A percentile compares a stretch with the other conserved stretches of the same genome.
phyloP scores from a whole-genome alignment of 2,888 invertebrate species.

The Lepidonotus clava region DNA sequence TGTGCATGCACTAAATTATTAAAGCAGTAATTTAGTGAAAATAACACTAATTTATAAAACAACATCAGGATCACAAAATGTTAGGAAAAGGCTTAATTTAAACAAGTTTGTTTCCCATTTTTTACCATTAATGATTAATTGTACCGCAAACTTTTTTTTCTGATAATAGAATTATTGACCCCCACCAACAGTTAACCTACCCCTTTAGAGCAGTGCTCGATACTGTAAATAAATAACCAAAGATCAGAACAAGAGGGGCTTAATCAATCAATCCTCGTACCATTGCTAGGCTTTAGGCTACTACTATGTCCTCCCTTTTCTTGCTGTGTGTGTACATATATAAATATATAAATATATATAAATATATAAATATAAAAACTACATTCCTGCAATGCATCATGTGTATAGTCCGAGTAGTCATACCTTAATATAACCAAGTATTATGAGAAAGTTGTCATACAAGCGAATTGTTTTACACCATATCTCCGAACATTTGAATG shows the following conservation, averaged over 20 bases:
- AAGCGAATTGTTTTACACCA: conserved; percentile 44
- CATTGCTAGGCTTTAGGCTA: conserved; percentile 50
- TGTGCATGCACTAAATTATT: too few species aligned
- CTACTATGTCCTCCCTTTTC: conserved; percentile 50
- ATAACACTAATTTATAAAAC: too few species aligned
- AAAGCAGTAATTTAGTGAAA: too few species aligned
- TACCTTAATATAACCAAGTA: conserved; percentile 48
- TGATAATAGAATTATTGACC: not conserved
- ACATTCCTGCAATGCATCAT: conserved; percentile 50
- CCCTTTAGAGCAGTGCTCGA: not conserved
- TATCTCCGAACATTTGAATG: conserved; percentile 39
- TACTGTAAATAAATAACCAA: conserved; percentile 11
- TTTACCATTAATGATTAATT: not conserved
- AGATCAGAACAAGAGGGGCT: conserved; percentile 35
- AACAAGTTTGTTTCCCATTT: not conserved
- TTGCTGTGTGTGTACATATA: conserved; percentile 54
- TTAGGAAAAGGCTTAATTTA: too few species aligned
- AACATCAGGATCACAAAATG: too few species aligned
- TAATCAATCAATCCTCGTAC: not conserved
- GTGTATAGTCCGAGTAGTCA: conserved; percentile 50
- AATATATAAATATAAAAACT: conserved; percentile 27
- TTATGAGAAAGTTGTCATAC: conserved; percentile 49
- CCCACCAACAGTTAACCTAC: not conserved
- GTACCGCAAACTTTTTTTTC: not conserved
- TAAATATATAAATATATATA: conserved; percentile 51